Conservation (phyloP, 2,113 vertebrate genomes). For the Chamaea fasciata region DNA sequence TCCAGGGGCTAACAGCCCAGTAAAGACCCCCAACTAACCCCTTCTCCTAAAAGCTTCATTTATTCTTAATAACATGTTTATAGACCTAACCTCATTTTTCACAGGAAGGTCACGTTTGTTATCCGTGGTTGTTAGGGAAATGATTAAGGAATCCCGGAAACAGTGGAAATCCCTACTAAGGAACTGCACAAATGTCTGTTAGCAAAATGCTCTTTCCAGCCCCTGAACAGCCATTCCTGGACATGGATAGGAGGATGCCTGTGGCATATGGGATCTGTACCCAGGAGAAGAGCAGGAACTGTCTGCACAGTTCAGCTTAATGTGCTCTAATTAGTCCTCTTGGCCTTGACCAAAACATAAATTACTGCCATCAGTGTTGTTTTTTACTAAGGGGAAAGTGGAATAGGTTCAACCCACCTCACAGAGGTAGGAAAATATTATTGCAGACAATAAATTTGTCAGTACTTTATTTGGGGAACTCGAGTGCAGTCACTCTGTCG, state of each 20-base stretch:
- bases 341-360: conserved; percentile 41
- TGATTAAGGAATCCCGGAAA: conserved; percentile 64
- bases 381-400: conserved; percentile 56
- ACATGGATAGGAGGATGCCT: neutral
- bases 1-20: conserved; percentile 54
- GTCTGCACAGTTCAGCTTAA: neutral
- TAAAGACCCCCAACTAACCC: conserved; percentile 57
- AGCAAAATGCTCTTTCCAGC: neutral
- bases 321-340: conserved; percentile 39
- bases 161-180: conserved; percentile 14
- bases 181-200: conserved; percentile 6
- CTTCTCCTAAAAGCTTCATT: conserved; percentile 65
- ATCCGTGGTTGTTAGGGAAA: conserved; percentile 56
- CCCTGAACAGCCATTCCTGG: neutral
- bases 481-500: conserved; percentile 14
- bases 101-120: conserved; percentile 54
- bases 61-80: conserved; percentile 65
- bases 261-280: neutral
- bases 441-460: conserved; percentile 66
- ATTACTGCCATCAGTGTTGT: conserved; percentile 44
- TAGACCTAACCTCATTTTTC: conserved; percentile 50
- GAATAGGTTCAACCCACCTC: conserved; percentile 53
- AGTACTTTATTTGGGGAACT: conserved; percentile 53
- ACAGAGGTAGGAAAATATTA: conserved; percentile 67
- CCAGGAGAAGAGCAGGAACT: conserved; percentile 12